These are phyloP conservation scores for Corydoras maculifer DNA, from an alignment of 2,113 vertebrate species.

Conservation along the genomic window DNA sequence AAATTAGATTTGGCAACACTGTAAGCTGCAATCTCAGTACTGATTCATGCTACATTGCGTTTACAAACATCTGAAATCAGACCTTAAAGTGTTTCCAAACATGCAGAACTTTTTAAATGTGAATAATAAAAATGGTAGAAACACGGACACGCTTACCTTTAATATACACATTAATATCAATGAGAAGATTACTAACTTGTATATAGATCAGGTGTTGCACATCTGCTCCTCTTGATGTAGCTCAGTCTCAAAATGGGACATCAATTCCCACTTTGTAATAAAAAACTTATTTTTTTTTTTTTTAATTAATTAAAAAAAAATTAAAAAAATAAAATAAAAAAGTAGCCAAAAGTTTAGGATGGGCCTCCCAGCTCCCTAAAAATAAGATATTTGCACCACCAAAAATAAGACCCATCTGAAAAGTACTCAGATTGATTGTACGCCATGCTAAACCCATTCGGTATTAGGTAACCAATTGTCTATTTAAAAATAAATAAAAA, in stretches of 20 bases:
- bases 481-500: no score
- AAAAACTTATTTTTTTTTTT: no score
- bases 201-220: background rate
- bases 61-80: background rate
- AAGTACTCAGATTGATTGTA: no score
- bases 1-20: constrained; percentile 51
- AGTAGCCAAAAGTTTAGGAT: no score
- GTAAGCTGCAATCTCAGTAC: constrained; percentile 47
- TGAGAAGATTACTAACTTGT: constrained; percentile 10
- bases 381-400: no score
- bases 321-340: no score
- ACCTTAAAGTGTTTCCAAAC: constrained; percentile 15
- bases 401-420: no score
- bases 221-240: constrained; percentile 5
- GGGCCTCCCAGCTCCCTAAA: no score
- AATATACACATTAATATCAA: background rate
- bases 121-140: background rate
- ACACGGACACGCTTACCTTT: constrained; percentile 15
- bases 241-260: background rate
- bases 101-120: background rate
- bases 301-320: no score
- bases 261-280: background rate
- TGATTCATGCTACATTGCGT: background rate
- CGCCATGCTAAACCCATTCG: no score
- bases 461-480: no score